Conservation (phyloP, 2,113 vertebrate species). For the Alces alces region DNA sequence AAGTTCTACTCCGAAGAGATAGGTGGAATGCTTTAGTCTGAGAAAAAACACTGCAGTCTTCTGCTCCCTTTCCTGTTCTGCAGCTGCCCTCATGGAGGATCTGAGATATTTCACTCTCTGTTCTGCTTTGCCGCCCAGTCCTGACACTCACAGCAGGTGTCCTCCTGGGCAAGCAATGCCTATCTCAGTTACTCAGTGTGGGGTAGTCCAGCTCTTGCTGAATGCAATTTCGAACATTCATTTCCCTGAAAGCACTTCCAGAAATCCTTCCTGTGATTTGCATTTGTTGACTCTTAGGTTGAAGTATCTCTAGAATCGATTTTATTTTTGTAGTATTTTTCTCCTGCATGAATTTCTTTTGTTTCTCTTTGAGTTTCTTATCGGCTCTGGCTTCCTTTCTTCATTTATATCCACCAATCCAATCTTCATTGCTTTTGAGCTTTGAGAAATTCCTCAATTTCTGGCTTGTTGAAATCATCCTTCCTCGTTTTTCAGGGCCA, state of each 20-base stretch:
- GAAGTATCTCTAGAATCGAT: conserved; percentile 2
- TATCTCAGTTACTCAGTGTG: neutral
- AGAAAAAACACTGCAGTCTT: neutral
- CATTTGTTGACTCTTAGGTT: neutral
- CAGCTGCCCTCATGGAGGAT: neutral
- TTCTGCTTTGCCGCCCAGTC: neutral
- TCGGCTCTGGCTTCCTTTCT: neutral
- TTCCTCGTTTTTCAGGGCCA: neutral
- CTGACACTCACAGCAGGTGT: neutral
- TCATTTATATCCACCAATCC: neutral
- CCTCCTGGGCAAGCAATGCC: neutral
- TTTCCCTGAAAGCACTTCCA: neutral
- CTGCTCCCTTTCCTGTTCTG: neutral
- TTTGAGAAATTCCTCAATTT: conserved; percentile 25
- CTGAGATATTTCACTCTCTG: neutral
- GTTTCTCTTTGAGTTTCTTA: conserved; percentile 12
- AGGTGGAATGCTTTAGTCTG: neutral
- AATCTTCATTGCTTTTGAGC: neutral
- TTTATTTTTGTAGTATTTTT: conserved; percentile 23
- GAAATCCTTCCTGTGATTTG: conserved; percentile 1
- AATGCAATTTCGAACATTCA: neutral
- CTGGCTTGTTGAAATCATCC: neutral
- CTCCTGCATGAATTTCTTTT: conserved; percentile 1
- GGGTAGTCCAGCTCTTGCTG: neutral
- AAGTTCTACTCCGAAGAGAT: neutral